These are phyloP conservation scores for Rhynchotus rufescens DNA, from an alignment of 2,797 vertebrate species.

Conservation along the genomic window DNA sequence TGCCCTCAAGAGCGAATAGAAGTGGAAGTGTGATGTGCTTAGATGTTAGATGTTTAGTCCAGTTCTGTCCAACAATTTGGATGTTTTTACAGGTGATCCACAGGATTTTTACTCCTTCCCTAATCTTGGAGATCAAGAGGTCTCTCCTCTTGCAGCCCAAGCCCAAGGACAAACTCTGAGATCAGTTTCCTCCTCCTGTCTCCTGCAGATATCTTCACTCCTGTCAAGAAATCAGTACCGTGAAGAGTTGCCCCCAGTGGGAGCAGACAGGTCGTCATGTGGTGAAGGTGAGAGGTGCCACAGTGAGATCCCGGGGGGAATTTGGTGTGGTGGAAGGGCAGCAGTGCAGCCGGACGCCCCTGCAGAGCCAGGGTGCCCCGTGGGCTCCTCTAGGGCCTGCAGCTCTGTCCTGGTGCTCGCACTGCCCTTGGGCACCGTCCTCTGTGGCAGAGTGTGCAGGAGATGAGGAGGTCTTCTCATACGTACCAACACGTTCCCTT, in stretches of 20 bases:
- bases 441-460: neutral
- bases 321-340: neutral
- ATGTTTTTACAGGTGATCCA: neutral
- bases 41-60: neutral
- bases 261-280: neutral
- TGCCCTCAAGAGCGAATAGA: neutral
- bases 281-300: neutral
- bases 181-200: neutral
- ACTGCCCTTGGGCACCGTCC: neutral
- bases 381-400: neutral
- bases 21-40: neutral
- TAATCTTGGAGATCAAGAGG: neutral
- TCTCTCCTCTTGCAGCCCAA: neutral
- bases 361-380: rapidly evolving
- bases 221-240: rapidly evolving
- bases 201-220: neutral
- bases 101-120: neutral
- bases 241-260: neutral
- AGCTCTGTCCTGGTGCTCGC: too few relatives aligned
- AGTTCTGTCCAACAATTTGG: neutral
- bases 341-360: rapidly evolving
- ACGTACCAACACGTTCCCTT: neutral
- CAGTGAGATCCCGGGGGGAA: neutral
- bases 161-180: neutral
- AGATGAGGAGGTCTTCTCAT: too few relatives aligned